Evolutionary conservation across 2,888 invertebrate genomes (phyloP), one percentile per base, ranked within the genome.

Genomic region (Minunthozetes semirufus): DNA sequence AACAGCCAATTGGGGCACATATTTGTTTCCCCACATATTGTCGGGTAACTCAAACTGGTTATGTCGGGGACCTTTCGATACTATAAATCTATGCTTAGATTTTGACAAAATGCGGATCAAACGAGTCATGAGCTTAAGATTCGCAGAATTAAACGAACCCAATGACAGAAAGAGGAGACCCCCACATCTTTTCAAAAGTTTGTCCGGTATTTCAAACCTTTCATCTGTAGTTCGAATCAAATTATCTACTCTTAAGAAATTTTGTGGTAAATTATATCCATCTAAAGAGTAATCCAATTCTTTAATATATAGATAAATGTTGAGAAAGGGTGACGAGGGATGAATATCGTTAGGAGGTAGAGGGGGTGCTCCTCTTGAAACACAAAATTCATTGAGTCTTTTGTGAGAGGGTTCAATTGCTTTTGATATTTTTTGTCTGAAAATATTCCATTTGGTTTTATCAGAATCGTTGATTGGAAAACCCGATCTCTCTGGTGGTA

Each of bases 271-370:
- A n/a, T n/a, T n/a, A n/a, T n/a, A n/a, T n/a, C n/a, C n/a, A n/a
- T n/a, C n/a, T n/a, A n/a, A n/a, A n/a, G n/a, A n/a, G n/a, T 70
- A 75, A 46, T 75, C 75, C 17, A 75, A 33, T 50, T 75, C 75
- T n/a, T 56, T 22, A 5, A 71, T 71, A 42, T 75, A 75, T 4
- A 48, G 11, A 42, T 75, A 75, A 15, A 75, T 33, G 70, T 68
- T 68, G 5, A 75, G 38, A 33, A 56, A 56, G 3, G 19, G 13
- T 48, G 48, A 68, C 8, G 11, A 1, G 1, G 70, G 19, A 46
- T 48, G 29, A 1, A 42, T 25, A n/a, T 13, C 11, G 8, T 38
- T 22, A 6, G 4, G 11, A 1, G 42, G 42, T 9, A 42, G 42
- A 11, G 11, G 5, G 11, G 33, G 50, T 1, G 22, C 22, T 5